Evolutionary conservation across 2,888 invertebrate species (phyloP).

Genomic region (Ypsolopha scabrella): DNA sequence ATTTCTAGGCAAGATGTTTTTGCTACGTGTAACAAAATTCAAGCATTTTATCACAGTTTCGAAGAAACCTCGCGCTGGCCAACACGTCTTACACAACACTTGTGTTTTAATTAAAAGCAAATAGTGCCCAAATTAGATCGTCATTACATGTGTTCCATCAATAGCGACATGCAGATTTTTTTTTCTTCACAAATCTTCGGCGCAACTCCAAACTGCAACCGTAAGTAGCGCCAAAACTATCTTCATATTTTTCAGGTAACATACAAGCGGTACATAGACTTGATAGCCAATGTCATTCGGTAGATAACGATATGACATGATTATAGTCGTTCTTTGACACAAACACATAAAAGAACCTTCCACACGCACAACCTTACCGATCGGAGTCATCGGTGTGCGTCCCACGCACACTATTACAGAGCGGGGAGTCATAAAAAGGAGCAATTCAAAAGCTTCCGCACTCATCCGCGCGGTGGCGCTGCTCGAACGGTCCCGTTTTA

Average conservation of each 20-base stretch:
- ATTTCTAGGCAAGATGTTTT: slow-evolving; percentile 62
- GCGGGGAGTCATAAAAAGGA: slow-evolving; percentile 38
- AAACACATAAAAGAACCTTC: slow-evolving; percentile 36
- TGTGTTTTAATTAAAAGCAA: slow-evolving; percentile 44
- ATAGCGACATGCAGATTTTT: neutral
- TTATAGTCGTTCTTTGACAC: slow-evolving; percentile 17
- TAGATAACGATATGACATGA: slow-evolving; percentile 37
- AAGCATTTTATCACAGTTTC: slow-evolving; percentile 63
- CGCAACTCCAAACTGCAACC: neutral
- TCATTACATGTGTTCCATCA: slow-evolving; percentile 25
- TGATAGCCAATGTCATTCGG: slow-evolving; percentile 56
- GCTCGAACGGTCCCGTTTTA: slow-evolving; percentile 26
- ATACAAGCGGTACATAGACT: slow-evolving; percentile 3
- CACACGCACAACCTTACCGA: slow-evolving; percentile 48
- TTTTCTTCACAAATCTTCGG: neutral
- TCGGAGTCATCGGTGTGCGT: slow-evolving; percentile 38
- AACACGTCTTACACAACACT: slow-evolving; percentile 47
- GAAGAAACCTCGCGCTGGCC: slow-evolving; percentile 58
- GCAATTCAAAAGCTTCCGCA: slow-evolving; percentile 63
- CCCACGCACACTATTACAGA: slow-evolving; percentile 39
- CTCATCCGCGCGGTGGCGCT: slow-evolving; percentile 64
- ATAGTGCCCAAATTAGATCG: slow-evolving; percentile 46
- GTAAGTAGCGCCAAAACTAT: neutral
- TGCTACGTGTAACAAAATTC: slow-evolving; percentile 49
- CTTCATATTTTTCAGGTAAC: neutral